phyloP scores from a whole-genome alignment of 2,888 invertebrate genomes.

The Exocentrus adspersus region DNA sequence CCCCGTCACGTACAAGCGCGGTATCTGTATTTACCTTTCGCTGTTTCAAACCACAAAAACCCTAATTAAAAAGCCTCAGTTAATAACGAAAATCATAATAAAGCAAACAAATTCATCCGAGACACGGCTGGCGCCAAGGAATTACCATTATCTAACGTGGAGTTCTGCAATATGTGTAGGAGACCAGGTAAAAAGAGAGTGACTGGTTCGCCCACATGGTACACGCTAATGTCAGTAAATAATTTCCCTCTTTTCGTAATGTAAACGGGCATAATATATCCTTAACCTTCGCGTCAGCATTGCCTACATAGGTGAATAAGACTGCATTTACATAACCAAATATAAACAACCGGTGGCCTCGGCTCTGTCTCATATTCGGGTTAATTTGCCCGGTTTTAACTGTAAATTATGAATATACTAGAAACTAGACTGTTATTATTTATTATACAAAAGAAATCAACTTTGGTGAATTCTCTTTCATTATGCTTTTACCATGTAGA shows the following conservation, averaged over 20 bases:
- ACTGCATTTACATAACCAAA: background rate
- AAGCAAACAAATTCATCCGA: conserved; percentile 21
- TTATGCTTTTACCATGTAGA: too few species aligned
- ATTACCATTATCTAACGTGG: conserved; percentile 47
- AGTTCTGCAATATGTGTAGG: conserved; percentile 48
- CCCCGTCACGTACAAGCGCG: background rate
- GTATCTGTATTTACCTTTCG: conserved; percentile 2
- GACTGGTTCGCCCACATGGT: conserved; percentile 47
- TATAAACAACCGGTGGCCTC: too few species aligned
- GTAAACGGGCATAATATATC: conserved; percentile 9
- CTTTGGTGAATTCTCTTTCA: too few species aligned
- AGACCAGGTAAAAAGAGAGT: conserved; percentile 46
- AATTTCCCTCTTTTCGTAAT: conserved; percentile 25
- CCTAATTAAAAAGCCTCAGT: conserved; percentile 17
- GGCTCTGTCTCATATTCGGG: too few species aligned
- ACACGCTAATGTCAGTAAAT: conserved; percentile 36
- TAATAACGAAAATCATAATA: conserved; percentile 19
- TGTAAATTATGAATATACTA: too few species aligned
- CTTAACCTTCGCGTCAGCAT: conserved; percentile 17
- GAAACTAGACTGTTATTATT: too few species aligned
- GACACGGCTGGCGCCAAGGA: conserved; percentile 41
- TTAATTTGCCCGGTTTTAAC: too few species aligned
- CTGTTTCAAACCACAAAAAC: conserved; percentile 2
- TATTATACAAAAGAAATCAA: too few species aligned
- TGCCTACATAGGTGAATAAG: conserved; percentile 6